Evolutionary conservation across 2,888 invertebrate species (phyloP).

Genomic region (Saturnia pavonia): DNA sequence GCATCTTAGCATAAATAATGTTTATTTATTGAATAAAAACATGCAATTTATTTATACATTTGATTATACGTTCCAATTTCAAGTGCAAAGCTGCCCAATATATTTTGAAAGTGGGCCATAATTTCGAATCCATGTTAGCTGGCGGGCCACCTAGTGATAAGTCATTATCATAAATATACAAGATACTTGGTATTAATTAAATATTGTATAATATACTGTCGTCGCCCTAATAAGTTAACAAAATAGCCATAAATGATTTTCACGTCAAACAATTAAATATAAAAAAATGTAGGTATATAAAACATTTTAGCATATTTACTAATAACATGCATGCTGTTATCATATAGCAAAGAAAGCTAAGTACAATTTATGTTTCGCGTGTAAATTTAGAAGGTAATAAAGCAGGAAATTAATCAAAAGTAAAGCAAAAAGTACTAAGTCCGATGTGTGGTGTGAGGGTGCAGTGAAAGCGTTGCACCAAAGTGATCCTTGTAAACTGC

Average conservation of each 20-base stretch:
- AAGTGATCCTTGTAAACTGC: slow-evolving; percentile 39
- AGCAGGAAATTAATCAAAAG: slow-evolving; percentile 25
- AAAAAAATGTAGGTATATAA: not conserved
- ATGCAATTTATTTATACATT: too few relatives aligned
- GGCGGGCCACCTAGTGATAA: too few relatives aligned
- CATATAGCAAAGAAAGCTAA: slow-evolving; percentile 41
- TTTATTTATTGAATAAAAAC: too few relatives aligned
- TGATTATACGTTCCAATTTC: too few relatives aligned
- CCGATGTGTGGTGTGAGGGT: slow-evolving; percentile 44
- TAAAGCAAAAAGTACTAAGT: slow-evolving; percentile 25
- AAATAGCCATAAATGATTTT: slow-evolving; percentile 13
- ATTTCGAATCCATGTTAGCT: too few relatives aligned
- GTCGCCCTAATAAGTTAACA: not conserved
- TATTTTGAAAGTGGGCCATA: too few relatives aligned
- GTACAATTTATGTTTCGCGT: slow-evolving; percentile 36
- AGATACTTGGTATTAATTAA: too few relatives aligned
- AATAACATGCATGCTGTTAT: slow-evolving; percentile 33
- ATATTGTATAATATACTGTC: not conserved
- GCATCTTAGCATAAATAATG: too few relatives aligned
- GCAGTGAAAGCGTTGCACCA: slow-evolving; percentile 45
- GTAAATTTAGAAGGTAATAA: slow-evolving; percentile 17
- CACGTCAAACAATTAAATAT: not conserved
- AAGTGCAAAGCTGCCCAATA: too few relatives aligned
- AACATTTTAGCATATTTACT: slow-evolving; percentile 12
- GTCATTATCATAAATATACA: too few relatives aligned